These are phyloP conservation scores for Pterobdella sp. DNA, from an alignment of 2,888 invertebrate species.

Conservation along the genomic window DNA sequence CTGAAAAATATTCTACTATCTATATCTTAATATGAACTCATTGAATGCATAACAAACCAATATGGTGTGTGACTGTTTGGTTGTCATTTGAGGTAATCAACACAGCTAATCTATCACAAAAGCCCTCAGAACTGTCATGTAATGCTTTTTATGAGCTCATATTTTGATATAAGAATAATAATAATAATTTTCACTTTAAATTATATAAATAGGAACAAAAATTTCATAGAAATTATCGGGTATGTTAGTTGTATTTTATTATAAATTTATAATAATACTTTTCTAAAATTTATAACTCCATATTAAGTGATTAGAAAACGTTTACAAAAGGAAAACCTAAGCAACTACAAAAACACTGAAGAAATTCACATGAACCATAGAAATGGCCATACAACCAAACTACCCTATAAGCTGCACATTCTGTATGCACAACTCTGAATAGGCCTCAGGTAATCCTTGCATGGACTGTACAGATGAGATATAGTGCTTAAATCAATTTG, in stretches of 20 bases:
- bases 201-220: no score
- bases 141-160: neutral
- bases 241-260: no score
- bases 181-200: neutral
- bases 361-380: neutral
- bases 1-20: no score
- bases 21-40: no score
- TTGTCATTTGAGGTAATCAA: neutral
- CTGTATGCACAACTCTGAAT: constrained; percentile 14
- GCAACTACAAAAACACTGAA: no score
- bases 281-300: no score
- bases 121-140: no score
- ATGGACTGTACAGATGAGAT: neutral
- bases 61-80: constrained; percentile 2
- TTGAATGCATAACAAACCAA: neutral
- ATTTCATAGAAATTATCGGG: no score
- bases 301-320: no score
- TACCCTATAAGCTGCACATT: constrained; percentile 24
- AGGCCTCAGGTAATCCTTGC: neutral
- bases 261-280: no score
- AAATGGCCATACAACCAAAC: neutral
- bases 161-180: neutral
- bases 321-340: no score
- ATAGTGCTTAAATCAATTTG: no score
- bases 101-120: neutral